Evolutionary conservation across 2,113 vertebrate species (phyloP).

Genomic region (Bombycilla garrulus): DNA sequence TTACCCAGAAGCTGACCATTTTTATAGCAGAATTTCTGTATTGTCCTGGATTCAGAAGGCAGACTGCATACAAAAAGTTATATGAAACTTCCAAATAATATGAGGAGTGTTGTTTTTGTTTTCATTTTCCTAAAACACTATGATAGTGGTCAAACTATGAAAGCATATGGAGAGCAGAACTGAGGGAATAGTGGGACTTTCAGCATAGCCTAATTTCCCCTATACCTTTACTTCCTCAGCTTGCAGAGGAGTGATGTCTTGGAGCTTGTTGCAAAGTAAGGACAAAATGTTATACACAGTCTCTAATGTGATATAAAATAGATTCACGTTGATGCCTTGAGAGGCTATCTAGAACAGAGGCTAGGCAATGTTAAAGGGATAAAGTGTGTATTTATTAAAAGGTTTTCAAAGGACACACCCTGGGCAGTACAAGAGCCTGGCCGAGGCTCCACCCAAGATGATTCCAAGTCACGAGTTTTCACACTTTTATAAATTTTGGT

Average conservation of each 20-base stretch:
- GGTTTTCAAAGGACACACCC: too few species aligned
- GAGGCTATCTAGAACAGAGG: too few species aligned
- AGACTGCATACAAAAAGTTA: not conserved
- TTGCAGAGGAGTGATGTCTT: not conserved
- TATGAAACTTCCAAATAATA: not conserved
- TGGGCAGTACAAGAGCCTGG: too few species aligned
- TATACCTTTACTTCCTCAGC: not conserved
- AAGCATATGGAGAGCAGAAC: not conserved
- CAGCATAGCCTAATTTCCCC: not conserved
- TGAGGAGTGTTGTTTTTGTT: rapidly evolving
- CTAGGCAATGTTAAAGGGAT: too few species aligned
- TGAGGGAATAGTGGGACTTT: not conserved
- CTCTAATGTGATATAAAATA: not conserved
- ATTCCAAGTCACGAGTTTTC: too few species aligned
- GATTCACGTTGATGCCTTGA: not conserved
- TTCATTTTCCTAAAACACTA: not conserved
- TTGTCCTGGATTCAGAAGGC: not conserved
- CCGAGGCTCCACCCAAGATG: too few species aligned
- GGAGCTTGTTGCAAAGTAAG: not conserved
- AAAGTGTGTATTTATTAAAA: too few species aligned
- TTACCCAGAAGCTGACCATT: not conserved
- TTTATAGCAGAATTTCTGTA: not conserved
- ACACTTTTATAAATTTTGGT: too few species aligned
- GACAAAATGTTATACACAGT: not conserved
- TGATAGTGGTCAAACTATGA: not conserved